Evolutionary conservation across 2,888 invertebrate species (phyloP), one percentile per base, ranked within the genome.

Genomic region (Liopterus haemorrhoidalis): DNA sequence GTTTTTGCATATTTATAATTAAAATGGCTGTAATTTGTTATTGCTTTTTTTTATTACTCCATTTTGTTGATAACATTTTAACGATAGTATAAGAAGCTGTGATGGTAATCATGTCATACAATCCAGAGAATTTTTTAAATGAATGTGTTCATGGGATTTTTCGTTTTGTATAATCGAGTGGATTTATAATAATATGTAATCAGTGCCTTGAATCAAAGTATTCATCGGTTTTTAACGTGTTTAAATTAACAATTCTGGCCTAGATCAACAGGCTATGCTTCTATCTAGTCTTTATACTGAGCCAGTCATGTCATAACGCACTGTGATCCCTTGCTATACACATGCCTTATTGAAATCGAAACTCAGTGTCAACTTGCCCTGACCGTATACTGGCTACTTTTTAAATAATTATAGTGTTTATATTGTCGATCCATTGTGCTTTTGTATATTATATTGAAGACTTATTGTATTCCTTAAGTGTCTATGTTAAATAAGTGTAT

Each of bases 401-500:
- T 38, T 39, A 37, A n/a, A 38, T 44, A 36, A 35, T 20, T 36
- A 43, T 36, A 21, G 36, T 45, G 32, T 39, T 39, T 25, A 31
- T 15, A 41, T 36, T 35, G 36, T 45, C 45, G 45, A 39, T 39
- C 38, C 39, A 45, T 32, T 45, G 45, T 45, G 45, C 45, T 45
- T 45, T 45, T 38, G 31, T 39, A 45, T 39, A 27, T 39, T 39
- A 38, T 25, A 39, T 44, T 44, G 18, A 38, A 44, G 44, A 44
- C 44, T 44, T 44, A 44, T n/a, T n/a, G n/a, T 44, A 45, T 33
- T 45, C 45, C 32, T 22, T 45, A 45, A 45, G 45, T 45, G 45
- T 45, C 39, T 45, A 45, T 45, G 45, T 38, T 45, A 45, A 31
- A 39, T 45, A 45, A 39, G 45, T 45, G 45, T 45, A 45, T 45